Base-by-base conservation (phyloP, 2,113 vertebrate genomes). In the Misgurnus anguillicaudatus region DNA sequence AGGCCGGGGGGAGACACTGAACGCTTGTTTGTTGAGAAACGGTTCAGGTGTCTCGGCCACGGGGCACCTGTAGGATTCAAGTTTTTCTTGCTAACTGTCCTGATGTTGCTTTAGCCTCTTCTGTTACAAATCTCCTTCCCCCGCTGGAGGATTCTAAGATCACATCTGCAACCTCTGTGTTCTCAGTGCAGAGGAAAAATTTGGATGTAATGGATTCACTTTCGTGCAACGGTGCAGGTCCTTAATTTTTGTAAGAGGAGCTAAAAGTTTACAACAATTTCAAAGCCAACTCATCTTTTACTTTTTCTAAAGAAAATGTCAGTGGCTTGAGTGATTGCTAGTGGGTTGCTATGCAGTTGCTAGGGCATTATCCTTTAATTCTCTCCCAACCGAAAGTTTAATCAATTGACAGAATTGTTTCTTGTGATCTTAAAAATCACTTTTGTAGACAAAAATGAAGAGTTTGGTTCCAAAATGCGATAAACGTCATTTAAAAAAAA, bases 101-200 rank as follows among this genome's bases (percentile, higher is more conserved):
- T 73, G 53, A 60, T 60, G 71, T 73, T 61, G 71, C 14, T 45
- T 61, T 31, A 61, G 71, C 71, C 39, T 42, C 71, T 73, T 73
- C 17, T 61, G 55, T 73, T 73, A 31, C 70, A 45, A 53, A 41
- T 9, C 11, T 86, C 80, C 84, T 82, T 87, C 78, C 86, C 55
- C 3, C 36, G 5, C 57, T 58, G 6, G 17, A 58, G 51, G 4
- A 1, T 10, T 58, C 53, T 60, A 14, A 60, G 53, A 19, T n/a
- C 53, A 57, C 53, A 57, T 57, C 53, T 19, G 53, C n/a, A 19
- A 17, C 19, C 17, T 57, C 53, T 3, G n/a, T n/a, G n/a, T 19
- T 45, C 42, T 8, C 3, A 31, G 24, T 2, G 24, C 2, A 31
- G 24, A 31, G 24, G 1, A 31, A 31, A 1, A 31, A 31, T 31